Evolutionary conservation across 1,140 invertebrate species (phyloP).

Genomic region (Lepeophtheirus salmonis): DNA sequence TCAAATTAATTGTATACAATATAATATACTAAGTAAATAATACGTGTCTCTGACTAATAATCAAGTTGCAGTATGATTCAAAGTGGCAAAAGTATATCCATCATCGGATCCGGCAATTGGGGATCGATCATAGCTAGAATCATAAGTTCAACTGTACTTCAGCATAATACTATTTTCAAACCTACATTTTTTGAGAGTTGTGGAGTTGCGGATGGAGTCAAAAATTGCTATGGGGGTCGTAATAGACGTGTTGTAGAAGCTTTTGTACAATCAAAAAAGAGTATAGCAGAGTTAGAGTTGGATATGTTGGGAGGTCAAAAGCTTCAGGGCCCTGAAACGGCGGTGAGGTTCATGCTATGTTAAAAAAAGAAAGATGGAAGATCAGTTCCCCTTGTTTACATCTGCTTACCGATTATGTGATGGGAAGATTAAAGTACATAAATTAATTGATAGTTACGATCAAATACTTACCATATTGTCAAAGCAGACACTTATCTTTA

Average conservation of each 20-base stretch:
- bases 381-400: constrained; percentile 89
- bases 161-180: too few species aligned
- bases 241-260: constrained; percentile 87
- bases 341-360: constrained; percentile 84
- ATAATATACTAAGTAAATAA: too few species aligned
- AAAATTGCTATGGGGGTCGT: constrained; percentile 93
- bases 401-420: constrained; percentile 80
- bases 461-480: too few species aligned
- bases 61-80: too few species aligned
- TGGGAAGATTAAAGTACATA: constrained; percentile 50
- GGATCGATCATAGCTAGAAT: constrained; percentile 97
- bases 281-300: constrained; percentile 68
- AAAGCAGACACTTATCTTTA: too few species aligned
- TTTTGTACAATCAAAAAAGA: constrained; percentile 78
- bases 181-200: constrained; percentile 97
- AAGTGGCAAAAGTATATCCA: constrained; percentile 10
- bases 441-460: constrained; percentile 77
- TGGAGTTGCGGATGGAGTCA: constrained; percentile 94
- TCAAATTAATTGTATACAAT: too few species aligned
- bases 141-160: constrained; percentile 67
- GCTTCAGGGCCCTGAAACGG: constrained; percentile 89
- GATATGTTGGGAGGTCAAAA: constrained; percentile 97
- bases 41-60: too few species aligned
- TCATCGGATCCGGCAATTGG: constrained; percentile 32
- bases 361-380: constrained; percentile 66